Conservation (phyloP, 2,797 vertebrate genomes). For the Sebastes oblongus region DNA sequence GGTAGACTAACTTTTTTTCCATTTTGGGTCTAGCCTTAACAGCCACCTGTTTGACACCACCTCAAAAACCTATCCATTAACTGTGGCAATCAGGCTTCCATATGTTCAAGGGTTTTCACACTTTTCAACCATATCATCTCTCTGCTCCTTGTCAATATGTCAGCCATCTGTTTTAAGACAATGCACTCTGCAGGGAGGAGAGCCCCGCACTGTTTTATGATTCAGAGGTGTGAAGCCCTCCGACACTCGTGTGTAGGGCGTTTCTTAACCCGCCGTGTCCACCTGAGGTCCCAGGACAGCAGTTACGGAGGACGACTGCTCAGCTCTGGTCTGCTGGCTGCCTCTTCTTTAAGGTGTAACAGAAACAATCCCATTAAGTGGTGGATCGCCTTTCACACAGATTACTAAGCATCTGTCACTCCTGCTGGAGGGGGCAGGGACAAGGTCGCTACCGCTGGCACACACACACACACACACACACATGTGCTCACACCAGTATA, state of each 20-base stretch:
- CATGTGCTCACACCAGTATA: not conserved
- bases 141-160: conserved; percentile 71
- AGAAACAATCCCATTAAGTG: conserved; percentile 85
- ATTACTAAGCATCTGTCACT: conserved; percentile 83
- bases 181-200: conserved; percentile 49
- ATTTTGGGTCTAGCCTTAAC: not conserved
- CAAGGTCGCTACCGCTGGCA: conserved; percentile 57
- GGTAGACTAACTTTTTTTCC: not conserved
- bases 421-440: conserved; percentile 68
- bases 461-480: not conserved
- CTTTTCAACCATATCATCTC: conserved; percentile 67
- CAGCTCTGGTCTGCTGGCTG: conserved; percentile 69
- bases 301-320: conserved; percentile 74
- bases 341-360: conserved; percentile 81
- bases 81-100: conserved; percentile 58
- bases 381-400: conserved; percentile 83
- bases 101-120: conserved; percentile 71
- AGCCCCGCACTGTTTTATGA: conserved; percentile 62
- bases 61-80: conserved; percentile 43
- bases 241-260: conserved; percentile 11
- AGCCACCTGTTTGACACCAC: conserved; percentile 64
- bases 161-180: conserved; percentile 75
- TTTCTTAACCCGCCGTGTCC: conserved; percentile 66
- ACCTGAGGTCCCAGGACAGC: conserved; percentile 81
- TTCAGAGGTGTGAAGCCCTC: conserved; percentile 70